phyloP scores from a whole-genome alignment of 2,797 vertebrate genomes.

The Melanotaenia nigrans region DNA sequence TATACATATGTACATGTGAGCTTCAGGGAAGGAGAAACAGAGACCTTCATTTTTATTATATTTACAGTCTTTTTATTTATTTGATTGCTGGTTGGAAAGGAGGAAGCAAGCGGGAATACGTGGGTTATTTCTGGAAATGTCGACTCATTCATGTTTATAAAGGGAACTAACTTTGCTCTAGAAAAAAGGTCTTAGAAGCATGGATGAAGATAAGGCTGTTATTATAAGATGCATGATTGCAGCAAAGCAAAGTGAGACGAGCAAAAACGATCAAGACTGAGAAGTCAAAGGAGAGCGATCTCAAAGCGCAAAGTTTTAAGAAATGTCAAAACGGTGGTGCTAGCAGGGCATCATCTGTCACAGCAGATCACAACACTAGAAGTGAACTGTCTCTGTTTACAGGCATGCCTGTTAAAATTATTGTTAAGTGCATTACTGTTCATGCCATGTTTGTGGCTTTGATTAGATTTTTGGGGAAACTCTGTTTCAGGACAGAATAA shows the following conservation, averaged over 20 bases:
- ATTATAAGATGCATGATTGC: background rate
- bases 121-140: slow-evolving; percentile 16
- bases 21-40: slow-evolving; percentile 1
- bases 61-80: background rate
- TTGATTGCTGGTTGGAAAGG: slow-evolving; percentile 2
- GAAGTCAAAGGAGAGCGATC: background rate
- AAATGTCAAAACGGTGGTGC: background rate
- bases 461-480: too few relatives aligned
- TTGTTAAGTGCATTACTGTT: too few relatives aligned
- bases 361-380: background rate
- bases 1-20: background rate
- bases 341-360: background rate
- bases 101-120: background rate
- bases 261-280: background rate
- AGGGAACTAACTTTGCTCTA: background rate
- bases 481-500: too few relatives aligned
- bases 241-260: background rate
- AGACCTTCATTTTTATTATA: slow-evolving; percentile 4
- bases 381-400: too few relatives aligned
- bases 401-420: too few relatives aligned
- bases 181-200: background rate
- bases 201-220: background rate
- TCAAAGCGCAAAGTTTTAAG: background rate
- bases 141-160: slow-evolving; percentile 8
- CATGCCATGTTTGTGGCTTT: too few relatives aligned